A percentile compares a stretch with the other conserved stretches of the same genome.
phyloP scores from a whole-genome alignment of 2,797 vertebrate genomes.

The Lemur catta region DNA sequence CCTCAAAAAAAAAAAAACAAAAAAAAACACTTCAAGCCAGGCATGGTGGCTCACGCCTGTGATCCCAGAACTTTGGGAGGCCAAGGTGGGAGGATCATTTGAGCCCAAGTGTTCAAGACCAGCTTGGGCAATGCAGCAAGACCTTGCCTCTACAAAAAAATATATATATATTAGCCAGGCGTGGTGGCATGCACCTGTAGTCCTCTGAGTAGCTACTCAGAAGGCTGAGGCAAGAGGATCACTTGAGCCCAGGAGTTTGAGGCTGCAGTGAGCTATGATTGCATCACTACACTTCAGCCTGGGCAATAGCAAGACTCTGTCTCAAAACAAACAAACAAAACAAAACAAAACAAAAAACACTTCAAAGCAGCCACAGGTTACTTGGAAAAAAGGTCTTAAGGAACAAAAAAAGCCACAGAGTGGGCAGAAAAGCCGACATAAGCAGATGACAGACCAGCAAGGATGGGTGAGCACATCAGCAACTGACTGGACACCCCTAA shows the following conservation, averaged over 20 bases:
- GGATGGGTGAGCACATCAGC: background rate
- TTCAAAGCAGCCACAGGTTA: background rate
- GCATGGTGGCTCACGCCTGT: background rate
- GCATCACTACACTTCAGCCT: background rate
- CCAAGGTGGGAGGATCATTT: background rate
- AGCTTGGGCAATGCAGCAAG: background rate
- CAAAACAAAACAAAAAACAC: background rate
- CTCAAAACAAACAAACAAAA: background rate
- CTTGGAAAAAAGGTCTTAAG: background rate
- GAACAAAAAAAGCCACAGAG: background rate
- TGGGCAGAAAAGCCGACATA: background rate
- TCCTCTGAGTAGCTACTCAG: too few relatives aligned
- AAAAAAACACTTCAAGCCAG: background rate
- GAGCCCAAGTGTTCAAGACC: background rate
- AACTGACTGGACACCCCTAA: background rate
- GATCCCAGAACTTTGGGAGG: background rate
- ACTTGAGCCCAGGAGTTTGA: background rate
- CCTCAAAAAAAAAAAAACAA: background rate
- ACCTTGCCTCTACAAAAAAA: background rate
- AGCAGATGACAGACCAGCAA: background rate
- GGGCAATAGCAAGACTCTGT: background rate
- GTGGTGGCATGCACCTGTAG: background rate
- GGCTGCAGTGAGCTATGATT: background rate
- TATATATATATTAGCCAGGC: background rate
- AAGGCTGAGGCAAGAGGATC: background rate